These are phyloP conservation scores for Oligia strigilis DNA, from an alignment of 2,888 invertebrate genomes.

Conservation along the genomic window DNA sequence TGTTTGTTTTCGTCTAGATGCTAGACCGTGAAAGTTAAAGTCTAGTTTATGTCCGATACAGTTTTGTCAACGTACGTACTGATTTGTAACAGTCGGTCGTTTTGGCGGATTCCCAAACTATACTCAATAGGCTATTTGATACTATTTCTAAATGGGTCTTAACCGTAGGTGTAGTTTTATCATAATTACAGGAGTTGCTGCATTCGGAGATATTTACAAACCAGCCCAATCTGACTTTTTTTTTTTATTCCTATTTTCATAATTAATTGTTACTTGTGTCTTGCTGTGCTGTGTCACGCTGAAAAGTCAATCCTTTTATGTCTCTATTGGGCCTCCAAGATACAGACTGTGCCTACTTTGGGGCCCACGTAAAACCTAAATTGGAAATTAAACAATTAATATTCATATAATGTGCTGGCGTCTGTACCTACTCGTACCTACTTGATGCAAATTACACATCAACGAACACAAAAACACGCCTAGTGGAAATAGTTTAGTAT, in stretches of 20 bases:
- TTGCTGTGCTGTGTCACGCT: too few relatives aligned
- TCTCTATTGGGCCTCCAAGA: too few relatives aligned
- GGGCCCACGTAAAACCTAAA: too few relatives aligned
- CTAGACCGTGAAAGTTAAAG: constrained; percentile 21
- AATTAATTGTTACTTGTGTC: too few relatives aligned
- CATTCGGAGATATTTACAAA: too few relatives aligned
- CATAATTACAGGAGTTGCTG: neutral
- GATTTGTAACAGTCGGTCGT: constrained; percentile 60
- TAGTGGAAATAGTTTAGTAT: constrained; percentile 29
- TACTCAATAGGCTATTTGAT: constrained; percentile 42
- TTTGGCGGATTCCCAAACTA: constrained; percentile 66
- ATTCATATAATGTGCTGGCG: too few relatives aligned
- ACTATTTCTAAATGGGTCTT: neutral
- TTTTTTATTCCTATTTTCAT: too few relatives aligned
- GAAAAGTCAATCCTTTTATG: too few relatives aligned
- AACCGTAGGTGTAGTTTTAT: neutral
- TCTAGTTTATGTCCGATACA: constrained; percentile 45
- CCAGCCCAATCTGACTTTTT: neutral
- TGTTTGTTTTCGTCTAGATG: constrained; percentile 30
- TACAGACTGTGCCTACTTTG: too few relatives aligned
- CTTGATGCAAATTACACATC: constrained; percentile 9
- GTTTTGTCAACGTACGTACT: constrained; percentile 52
- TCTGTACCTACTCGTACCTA: too few relatives aligned
- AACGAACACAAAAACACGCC: neutral
- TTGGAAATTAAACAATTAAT: too few relatives aligned